These are phyloP conservation scores for Tricholauxania praeusta DNA, from an alignment of 2,888 invertebrate species.

Conservation along the genomic window DNA sequence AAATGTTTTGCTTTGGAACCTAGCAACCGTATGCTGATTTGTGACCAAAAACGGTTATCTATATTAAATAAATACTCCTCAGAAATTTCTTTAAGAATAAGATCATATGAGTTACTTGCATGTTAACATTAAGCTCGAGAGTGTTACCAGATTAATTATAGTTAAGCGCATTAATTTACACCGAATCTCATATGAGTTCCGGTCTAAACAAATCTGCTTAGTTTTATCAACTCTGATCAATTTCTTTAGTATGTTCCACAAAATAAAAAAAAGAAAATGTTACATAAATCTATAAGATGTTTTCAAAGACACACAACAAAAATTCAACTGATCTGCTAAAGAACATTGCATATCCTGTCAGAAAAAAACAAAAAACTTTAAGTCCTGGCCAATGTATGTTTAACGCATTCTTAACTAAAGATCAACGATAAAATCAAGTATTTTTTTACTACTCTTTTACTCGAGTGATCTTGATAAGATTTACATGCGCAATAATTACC, in stretches of 20 bases:
- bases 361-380: not conserved
- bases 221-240: not conserved
- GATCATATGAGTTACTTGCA: too few relatives aligned
- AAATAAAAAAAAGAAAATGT: too few relatives aligned
- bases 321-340: not conserved
- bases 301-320: too few relatives aligned
- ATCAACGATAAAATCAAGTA: constrained; percentile 1
- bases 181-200: constrained; percentile 32
- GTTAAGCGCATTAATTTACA: constrained; percentile 24
- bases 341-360: constrained; percentile 13
- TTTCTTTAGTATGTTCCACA: too few relatives aligned
- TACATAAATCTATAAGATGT: too few relatives aligned
- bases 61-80: too few relatives aligned
- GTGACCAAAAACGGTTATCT: too few relatives aligned
- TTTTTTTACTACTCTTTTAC: not conserved
- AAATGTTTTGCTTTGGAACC: too few relatives aligned
- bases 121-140: too few relatives aligned
- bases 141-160: too few relatives aligned
- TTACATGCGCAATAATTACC: constrained; percentile 61
- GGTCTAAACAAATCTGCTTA: constrained; percentile 18
- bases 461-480: constrained; percentile 52
- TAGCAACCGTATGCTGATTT: too few relatives aligned
- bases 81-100: too few relatives aligned
- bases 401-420: not conserved
- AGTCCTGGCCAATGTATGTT: not conserved